Percentiles rank a stretch among this genome's conserved stretches.
phyloP scores from a whole-genome alignment of 2,888 invertebrate genomes.

The Andricus quercusramuli region DNA sequence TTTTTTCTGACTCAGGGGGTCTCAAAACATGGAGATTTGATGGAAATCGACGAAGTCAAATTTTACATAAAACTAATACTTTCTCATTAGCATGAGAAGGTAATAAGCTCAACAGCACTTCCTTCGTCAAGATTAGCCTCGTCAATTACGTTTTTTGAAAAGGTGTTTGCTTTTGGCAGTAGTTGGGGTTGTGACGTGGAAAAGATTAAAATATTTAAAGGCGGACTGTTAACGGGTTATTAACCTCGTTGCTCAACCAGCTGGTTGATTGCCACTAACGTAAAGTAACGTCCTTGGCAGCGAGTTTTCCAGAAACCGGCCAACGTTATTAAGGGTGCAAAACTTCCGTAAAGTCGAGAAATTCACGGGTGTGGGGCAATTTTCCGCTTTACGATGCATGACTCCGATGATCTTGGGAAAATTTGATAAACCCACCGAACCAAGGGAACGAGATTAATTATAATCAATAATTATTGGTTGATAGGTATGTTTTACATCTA shows the following conservation, averaged over 20 bases:
- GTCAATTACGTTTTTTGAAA: neutral
- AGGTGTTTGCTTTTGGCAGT: neutral
- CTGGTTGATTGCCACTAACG: conserved; percentile 47
- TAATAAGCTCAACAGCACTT: neutral
- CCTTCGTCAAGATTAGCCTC: neutral
- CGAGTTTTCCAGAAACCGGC: conserved; percentile 8
- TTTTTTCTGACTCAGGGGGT: no score
- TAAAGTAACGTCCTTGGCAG: conserved; percentile 32
- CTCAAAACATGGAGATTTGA: no score
- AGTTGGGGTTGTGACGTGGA: conserved; percentile 23
- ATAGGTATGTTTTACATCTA: neutral
- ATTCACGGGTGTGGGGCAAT: neutral
- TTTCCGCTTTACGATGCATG: conserved; percentile 12
- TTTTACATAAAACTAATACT: no score
- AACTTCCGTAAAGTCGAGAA: neutral
- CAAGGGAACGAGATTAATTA: neutral
- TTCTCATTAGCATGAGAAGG: no score
- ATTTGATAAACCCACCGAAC: conserved; percentile 1
- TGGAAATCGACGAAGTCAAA: no score
- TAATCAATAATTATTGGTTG: neutral
- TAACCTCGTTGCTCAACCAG: conserved; percentile 52
- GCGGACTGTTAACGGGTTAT: conserved; percentile 45
- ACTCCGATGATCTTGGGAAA: neutral
- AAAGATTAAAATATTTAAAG: conserved; percentile 43
- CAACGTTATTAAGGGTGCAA: conserved; percentile 14